Conservation (phyloP, 2,888 invertebrate species). For the Eupithecia exiguata region DNA sequence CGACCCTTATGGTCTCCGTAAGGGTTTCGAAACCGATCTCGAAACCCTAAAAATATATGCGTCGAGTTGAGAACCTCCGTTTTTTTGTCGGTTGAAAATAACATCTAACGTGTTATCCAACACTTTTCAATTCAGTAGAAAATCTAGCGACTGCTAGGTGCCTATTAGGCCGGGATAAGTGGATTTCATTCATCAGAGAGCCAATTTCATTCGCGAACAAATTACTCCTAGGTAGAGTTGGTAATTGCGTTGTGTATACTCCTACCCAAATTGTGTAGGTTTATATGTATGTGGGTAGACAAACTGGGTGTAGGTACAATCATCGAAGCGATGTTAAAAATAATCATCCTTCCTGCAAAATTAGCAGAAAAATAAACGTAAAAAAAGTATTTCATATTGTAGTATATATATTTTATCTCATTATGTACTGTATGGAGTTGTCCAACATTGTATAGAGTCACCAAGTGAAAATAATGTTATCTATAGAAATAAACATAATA, state of each 20-base stretch:
- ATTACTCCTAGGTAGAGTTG: constrained; percentile 13
- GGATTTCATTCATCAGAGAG: constrained; percentile 23
- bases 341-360: background rate
- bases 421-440: too few species aligned
- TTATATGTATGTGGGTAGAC: background rate
- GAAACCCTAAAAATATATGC: too few species aligned
- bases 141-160: constrained; percentile 6
- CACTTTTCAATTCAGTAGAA: constrained; percentile 8
- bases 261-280: background rate
- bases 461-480: too few species aligned
- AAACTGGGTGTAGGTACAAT: background rate
- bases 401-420: too few species aligned
- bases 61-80: too few species aligned
- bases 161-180: constrained; percentile 23
- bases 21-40: too few species aligned
- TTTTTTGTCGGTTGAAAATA: too few species aligned
- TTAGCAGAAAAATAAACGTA: background rate
- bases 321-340: background rate
- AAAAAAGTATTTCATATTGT: background rate
- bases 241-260: background rate
- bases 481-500: too few species aligned
- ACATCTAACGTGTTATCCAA: background rate
- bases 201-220: constrained; percentile 27
- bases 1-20: too few species aligned
- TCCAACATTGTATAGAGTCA: too few species aligned